phyloP scores from a whole-genome alignment of 2,797 vertebrate genomes.

The Pachyuromys duprasi region DNA sequence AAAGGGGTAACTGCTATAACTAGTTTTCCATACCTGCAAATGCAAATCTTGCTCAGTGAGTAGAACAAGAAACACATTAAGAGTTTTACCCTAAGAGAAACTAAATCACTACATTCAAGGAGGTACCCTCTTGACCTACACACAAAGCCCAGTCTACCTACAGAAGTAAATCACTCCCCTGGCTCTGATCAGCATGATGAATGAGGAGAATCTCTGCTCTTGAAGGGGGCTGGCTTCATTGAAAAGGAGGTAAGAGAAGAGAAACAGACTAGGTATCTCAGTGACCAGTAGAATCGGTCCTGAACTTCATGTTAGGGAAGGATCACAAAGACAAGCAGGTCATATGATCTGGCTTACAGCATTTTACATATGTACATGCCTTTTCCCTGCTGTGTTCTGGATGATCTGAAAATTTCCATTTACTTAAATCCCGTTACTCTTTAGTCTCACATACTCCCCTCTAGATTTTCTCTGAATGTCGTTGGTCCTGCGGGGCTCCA shows the following conservation, averaged over 20 bases:
- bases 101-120: neutral
- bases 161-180: neutral
- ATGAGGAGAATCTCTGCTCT: neutral
- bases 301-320: neutral
- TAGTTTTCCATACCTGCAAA: neutral
- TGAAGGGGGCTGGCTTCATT: neutral
- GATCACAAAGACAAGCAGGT: neutral
- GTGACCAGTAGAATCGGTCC: neutral
- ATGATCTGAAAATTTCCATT: neutral
- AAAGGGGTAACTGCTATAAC: neutral
- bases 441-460: neutral
- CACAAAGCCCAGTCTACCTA: neutral
- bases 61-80: neutral
- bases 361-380: neutral
- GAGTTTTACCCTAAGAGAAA: neutral
- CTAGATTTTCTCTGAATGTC: neutral
- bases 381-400: neutral
- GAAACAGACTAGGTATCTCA: neutral
- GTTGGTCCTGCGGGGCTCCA: neutral
- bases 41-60: neutral
- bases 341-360: neutral
- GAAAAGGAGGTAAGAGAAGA: neutral
- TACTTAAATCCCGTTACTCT: neutral
- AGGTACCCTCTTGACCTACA: neutral
- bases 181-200: conserved; percentile 5